A percentile compares a stretch with the other conserved stretches of the same genome.
Conservation (phyloP, 2,797 vertebrate genomes). For the Eremophila alpestris region DNA sequence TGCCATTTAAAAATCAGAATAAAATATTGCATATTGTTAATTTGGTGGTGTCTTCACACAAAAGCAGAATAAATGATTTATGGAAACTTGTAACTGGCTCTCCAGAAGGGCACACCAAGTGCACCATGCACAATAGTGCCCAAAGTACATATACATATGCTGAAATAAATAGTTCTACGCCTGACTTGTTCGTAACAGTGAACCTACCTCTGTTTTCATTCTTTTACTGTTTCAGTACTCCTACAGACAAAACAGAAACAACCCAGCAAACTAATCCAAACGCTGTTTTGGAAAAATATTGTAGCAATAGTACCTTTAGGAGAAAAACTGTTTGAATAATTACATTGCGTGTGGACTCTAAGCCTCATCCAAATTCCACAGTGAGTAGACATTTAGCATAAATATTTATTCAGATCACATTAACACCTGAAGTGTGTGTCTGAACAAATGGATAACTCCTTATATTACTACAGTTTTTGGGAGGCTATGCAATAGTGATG, state of each 20-base stretch:
- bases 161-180: background rate
- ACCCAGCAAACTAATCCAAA: conserved; percentile 17
- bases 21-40: background rate
- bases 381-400: background rate
- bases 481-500: background rate
- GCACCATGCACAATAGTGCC: background rate
- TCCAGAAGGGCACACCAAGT: background rate
- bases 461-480: background rate
- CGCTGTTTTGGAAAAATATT: background rate
- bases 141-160: background rate
- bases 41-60: background rate
- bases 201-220: background rate
- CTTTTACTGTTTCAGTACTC: conserved; percentile 2
- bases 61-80: background rate
- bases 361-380: background rate
- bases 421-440: background rate
- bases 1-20: background rate
- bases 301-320: background rate
- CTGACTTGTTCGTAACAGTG: background rate
- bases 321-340: background rate
- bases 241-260: background rate
- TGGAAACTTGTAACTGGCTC: background rate
- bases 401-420: background rate
- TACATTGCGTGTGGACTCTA: background rate
- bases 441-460: background rate